These are phyloP conservation scores for Bicyclus anynana DNA, from an alignment of 1,140 invertebrate genomes.

Conservation along the genomic window DNA sequence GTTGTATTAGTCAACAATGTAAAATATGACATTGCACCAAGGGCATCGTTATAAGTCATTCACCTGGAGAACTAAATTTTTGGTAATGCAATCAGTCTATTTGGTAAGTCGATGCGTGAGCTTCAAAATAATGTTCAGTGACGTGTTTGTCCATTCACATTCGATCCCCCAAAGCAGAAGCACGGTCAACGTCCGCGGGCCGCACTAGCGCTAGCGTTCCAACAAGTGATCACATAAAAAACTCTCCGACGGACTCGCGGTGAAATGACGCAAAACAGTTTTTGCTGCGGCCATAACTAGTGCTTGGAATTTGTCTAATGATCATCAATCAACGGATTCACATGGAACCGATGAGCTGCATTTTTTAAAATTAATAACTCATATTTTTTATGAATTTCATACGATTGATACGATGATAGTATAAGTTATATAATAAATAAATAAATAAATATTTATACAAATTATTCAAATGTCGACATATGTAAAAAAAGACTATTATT, in stretches of 20 bases:
- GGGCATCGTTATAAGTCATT: not conserved
- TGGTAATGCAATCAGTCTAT: not conserved
- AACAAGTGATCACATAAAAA: constrained; percentile 53
- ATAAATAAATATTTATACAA: no score
- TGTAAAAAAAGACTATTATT: no score
- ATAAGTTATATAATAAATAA: no score
- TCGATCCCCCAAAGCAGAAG: constrained; percentile 52
- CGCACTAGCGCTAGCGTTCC: constrained; percentile 49
- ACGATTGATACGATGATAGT: no score
- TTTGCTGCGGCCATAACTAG: constrained; percentile 42
- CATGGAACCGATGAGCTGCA: not conserved
- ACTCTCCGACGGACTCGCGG: constrained; percentile 44
- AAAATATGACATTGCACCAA: not conserved
- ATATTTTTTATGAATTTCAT: no score
- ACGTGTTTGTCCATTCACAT: constrained; percentile 10
- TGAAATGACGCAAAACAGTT: constrained; percentile 62
- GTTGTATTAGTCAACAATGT: not conserved
- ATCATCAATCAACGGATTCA: constrained; percentile 22
- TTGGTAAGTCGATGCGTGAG: constrained; percentile 3
- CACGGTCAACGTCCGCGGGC: constrained; percentile 64
- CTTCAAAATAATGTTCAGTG: constrained; percentile 12
- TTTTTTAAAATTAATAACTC: no score
- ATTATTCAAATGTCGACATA: no score
- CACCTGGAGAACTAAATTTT: not conserved
- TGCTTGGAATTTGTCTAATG: constrained; percentile 45